Evolutionary conservation across 2,797 vertebrate species (phyloP).

Genomic region (Chrosomus eos): DNA sequence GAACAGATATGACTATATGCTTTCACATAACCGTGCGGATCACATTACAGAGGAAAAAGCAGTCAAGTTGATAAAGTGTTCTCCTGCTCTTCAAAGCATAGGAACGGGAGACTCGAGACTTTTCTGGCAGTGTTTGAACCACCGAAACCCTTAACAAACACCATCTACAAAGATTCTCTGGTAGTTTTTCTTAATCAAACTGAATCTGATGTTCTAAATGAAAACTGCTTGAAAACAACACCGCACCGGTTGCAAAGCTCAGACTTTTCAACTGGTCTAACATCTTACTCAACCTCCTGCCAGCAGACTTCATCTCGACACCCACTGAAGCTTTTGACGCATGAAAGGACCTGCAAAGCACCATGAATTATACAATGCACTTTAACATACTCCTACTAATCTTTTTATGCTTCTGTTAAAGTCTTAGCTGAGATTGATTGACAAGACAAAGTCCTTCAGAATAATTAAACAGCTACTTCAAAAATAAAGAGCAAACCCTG

Average conservation of each 20-base stretch:
- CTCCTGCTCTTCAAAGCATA: conserved; percentile 20
- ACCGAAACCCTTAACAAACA: background rate
- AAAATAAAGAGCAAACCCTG: conserved; percentile 17
- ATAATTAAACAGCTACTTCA: conserved; percentile 38
- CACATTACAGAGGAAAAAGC: conserved; percentile 40
- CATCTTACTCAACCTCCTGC: conserved; percentile 23
- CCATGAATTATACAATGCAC: conserved; percentile 25
- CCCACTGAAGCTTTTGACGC: conserved; percentile 21
- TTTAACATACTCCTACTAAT: conserved; percentile 19
- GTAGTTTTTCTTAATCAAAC: background rate
- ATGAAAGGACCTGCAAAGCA: conserved; percentile 26
- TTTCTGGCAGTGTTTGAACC: conserved; percentile 1
- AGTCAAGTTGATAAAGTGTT: conserved; percentile 24
- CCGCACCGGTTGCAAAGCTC: background rate
- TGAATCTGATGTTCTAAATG: background rate
- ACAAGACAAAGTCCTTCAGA: conserved; percentile 31
- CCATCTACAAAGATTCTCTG: background rate
- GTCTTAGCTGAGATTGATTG: conserved; percentile 14
- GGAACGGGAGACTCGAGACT: background rate
- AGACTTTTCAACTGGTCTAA: background rate
- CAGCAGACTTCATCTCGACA: conserved; percentile 5
- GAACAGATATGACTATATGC: conserved; percentile 46
- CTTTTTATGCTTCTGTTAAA: conserved; percentile 34
- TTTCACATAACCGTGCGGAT: conserved; percentile 44
- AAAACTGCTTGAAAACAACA: conserved; percentile 17